These are phyloP conservation scores for Cheumatopsyche charites DNA, from an alignment of 1,140 invertebrate genomes.

Conservation along the genomic window DNA sequence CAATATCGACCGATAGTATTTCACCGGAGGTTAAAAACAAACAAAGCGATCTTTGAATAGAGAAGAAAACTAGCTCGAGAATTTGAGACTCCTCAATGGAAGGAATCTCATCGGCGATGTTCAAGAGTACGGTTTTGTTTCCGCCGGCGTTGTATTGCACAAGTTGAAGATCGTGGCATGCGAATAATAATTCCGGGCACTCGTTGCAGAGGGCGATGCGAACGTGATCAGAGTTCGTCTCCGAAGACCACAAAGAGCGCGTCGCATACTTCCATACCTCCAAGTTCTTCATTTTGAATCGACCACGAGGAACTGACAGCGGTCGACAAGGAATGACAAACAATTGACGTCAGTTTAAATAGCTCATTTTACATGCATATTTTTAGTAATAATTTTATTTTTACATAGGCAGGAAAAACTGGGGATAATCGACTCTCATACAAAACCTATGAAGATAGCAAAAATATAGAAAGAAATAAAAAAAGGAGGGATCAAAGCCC, in stretches of 20 bases:
- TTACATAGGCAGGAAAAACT: too few species aligned
- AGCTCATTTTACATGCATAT: too few species aligned
- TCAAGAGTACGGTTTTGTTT: slow-evolving; percentile 31
- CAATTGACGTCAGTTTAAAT: too few species aligned
- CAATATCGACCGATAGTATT: slow-evolving; percentile 51
- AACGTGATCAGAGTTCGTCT: neutral
- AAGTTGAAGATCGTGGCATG: neutral
- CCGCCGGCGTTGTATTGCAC: neutral
- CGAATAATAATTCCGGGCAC: neutral
- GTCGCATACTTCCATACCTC: neutral
- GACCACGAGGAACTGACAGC: slow-evolving; percentile 14
- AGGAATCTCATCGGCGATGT: slow-evolving; percentile 51
- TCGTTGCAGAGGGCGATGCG: neutral
- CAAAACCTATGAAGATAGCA: too few species aligned
- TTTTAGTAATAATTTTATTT: too few species aligned
- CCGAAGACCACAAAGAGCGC: neutral
- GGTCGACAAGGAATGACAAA: too few species aligned
- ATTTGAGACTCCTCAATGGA: slow-evolving; percentile 48
- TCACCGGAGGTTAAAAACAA: slow-evolving; percentile 55
- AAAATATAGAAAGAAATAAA: too few species aligned
- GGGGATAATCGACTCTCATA: too few species aligned
- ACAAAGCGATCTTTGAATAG: slow-evolving; percentile 52
- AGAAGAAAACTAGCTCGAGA: slow-evolving; percentile 54
- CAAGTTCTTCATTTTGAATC: neutral
- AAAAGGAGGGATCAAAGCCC: too few species aligned